phyloP scores from a whole-genome alignment of 2,888 invertebrate genomes.

The Nycteola revayana region DNA sequence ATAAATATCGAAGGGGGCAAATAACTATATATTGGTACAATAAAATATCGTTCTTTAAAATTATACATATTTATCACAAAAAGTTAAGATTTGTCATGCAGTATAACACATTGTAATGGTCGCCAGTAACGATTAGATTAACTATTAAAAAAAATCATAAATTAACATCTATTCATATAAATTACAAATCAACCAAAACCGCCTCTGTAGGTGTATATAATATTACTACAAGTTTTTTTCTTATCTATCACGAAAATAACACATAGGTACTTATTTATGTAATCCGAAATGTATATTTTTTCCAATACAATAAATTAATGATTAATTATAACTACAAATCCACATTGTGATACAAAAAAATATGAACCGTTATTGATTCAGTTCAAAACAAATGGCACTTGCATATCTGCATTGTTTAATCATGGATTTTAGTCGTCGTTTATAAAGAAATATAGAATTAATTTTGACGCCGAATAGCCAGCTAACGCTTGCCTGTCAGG shows the following conservation, averaged over 20 bases:
- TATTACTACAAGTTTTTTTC: slow-evolving; percentile 67
- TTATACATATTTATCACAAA: slow-evolving; percentile 36
- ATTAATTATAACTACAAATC: slow-evolving; percentile 60
- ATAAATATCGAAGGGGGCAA: slow-evolving; percentile 37
- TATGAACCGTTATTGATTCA: slow-evolving; percentile 57
- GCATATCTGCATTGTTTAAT: slow-evolving; percentile 71
- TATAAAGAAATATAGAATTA: slow-evolving; percentile 55
- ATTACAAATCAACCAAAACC: slow-evolving; percentile 65
- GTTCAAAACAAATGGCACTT: slow-evolving; percentile 78
- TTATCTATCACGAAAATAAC: slow-evolving; percentile 78
- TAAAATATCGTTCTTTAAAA: slow-evolving; percentile 24
- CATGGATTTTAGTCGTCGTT: slow-evolving; percentile 52
- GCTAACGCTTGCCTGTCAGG: slow-evolving; percentile 87
- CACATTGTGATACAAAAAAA: slow-evolving; percentile 56
- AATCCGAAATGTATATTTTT: slow-evolving; percentile 66
- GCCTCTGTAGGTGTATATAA: slow-evolving; percentile 58
- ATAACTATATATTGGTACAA: slow-evolving; percentile 12
- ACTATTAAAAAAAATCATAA: slow-evolving; percentile 36
- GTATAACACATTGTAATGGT: slow-evolving; percentile 47
- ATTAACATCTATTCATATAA: slow-evolving; percentile 47
- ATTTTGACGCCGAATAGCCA: slow-evolving; percentile 77
- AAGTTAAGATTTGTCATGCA: slow-evolving; percentile 59
- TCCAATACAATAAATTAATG: slow-evolving; percentile 62
- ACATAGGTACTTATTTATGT: slow-evolving; percentile 69
- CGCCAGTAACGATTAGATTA: slow-evolving; percentile 52